Conservation (phyloP, 2,113 vertebrate genomes). For the Rhinoderma darwinii region DNA sequence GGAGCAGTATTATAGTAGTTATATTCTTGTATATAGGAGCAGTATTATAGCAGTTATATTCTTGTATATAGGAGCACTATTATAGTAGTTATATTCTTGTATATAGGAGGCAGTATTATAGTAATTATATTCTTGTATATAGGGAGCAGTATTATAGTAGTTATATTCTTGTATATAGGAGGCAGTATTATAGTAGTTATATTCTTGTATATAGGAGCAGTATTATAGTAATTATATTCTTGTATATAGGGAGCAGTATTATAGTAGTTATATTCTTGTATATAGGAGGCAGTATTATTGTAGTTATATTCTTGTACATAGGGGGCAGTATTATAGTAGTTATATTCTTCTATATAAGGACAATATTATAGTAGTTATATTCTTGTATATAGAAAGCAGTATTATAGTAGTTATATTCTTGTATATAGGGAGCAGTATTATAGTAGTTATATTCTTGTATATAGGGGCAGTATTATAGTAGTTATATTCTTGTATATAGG, state of each 20-base stretch:
- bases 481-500: slow-evolving; percentile 1
- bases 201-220: background rate
- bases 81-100: slow-evolving; percentile 6
- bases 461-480: background rate
- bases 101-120: slow-evolving; percentile 3
- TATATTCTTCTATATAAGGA: background rate
- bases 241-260: background rate
- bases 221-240: slow-evolving; percentile 8
- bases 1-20: background rate
- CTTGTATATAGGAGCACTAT: background rate
- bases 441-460: background rate
- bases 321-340: background rate
- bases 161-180: background rate
- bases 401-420: slow-evolving; percentile 6
- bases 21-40: background rate
- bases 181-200: no score
- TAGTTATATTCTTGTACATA: slow-evolving; percentile 7
- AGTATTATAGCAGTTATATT: slow-evolving; percentile 7
- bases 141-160: slow-evolving; percentile 7
- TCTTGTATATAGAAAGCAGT: background rate
- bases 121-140: slow-evolving; percentile 4
- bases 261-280: slow-evolving; percentile 11
- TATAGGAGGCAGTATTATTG: slow-evolving; percentile 4
- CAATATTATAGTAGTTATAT: slow-evolving; percentile 12
- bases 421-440: background rate